Conservation (phyloP, 2,797 vertebrate genomes). For the Schizopygopsis pylzovi region DNA sequence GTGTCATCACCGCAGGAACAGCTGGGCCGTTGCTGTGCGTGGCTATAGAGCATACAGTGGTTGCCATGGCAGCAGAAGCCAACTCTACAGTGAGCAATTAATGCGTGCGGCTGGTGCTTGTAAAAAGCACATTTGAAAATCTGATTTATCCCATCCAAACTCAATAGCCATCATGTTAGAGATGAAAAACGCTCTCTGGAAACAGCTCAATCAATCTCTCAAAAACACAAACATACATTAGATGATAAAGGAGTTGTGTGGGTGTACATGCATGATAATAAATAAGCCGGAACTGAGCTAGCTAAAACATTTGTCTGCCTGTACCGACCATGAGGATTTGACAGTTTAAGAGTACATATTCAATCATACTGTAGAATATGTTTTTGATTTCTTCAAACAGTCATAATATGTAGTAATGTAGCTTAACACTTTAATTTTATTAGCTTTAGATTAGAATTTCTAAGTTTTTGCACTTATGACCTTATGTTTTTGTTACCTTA, state of each 20-base stretch:
- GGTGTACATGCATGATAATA: neutral
- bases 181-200: slow-evolving; percentile 65
- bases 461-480: neutral
- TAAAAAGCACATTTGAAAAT: slow-evolving; percentile 75
- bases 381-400: neutral
- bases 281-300: too few species aligned
- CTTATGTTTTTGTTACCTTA: neutral
- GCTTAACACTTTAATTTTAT: neutral
- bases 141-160: slow-evolving; percentile 68
- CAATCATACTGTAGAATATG: too few species aligned
- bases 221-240: slow-evolving; percentile 68
- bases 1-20: slow-evolving; percentile 39
- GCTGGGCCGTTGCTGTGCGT: slow-evolving; percentile 48
- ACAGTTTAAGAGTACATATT: neutral
- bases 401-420: neutral
- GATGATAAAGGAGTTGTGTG: slow-evolving; percentile 44
- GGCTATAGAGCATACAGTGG: slow-evolving; percentile 49
- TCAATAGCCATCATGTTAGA: slow-evolving; percentile 64
- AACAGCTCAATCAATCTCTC: slow-evolving; percentile 73
- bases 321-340: neutral
- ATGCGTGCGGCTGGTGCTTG: slow-evolving; percentile 69
- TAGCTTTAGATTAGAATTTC: neutral
- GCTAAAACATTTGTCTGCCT: neutral
- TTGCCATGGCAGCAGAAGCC: slow-evolving; percentile 70
- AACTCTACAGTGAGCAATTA: slow-evolving; percentile 72